Percentiles rank a stretch among this genome's conserved stretches.
Conservation (phyloP, 2,113 vertebrate species). For the Ahaetulla prasina region DNA sequence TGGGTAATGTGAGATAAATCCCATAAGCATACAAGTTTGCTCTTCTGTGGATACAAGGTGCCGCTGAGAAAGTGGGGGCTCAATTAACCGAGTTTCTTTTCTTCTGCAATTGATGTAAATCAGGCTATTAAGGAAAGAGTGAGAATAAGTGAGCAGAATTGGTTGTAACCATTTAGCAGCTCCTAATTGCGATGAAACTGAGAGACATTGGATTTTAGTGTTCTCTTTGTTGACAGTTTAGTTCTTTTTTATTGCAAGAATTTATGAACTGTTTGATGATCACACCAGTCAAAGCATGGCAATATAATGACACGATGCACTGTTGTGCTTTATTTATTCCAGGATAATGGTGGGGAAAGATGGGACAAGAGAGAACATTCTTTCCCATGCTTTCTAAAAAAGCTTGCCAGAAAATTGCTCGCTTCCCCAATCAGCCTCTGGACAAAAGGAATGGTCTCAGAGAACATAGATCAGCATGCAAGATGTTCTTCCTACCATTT, state of each 20-base stretch:
- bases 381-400: constrained; percentile 20
- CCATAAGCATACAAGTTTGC: constrained; percentile 41
- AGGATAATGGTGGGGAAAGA: constrained; percentile 40
- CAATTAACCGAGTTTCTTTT: constrained; percentile 55
- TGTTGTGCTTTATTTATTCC: constrained; percentile 39
- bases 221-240: constrained; percentile 25
- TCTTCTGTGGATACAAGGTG: constrained; percentile 51
- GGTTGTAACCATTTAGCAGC: constrained; percentile 48
- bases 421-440: constrained; percentile 1
- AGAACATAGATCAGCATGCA: background rate
- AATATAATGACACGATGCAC: background rate
- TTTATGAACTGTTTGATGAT: constrained; percentile 56
- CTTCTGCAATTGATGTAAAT: constrained; percentile 51
- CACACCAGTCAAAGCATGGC: constrained; percentile 52
- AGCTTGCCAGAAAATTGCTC: background rate
- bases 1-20: background rate
- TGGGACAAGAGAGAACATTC: constrained; percentile 36
- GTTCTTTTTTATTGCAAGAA: constrained; percentile 41
- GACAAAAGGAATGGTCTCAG: background rate
- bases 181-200: constrained; percentile 50
- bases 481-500: background rate
- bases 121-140: constrained; percentile 47
- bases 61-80: constrained; percentile 42
- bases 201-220: constrained; percentile 42
- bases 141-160: constrained; percentile 46